Evolutionary conservation across 2,113 vertebrate species (phyloP).

Genomic region (Mungos mungo): DNA sequence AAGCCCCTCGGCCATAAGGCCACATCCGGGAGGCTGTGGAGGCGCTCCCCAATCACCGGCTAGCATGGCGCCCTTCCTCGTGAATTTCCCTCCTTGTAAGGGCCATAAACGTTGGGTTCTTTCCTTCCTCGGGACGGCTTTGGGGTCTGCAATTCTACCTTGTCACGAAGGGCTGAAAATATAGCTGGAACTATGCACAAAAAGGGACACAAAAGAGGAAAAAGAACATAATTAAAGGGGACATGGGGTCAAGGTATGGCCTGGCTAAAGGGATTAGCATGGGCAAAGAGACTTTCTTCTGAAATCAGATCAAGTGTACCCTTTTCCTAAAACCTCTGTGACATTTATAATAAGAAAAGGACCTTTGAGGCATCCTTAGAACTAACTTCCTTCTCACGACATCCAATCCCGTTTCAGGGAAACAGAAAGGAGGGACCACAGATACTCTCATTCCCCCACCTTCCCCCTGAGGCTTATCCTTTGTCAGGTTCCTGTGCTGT

Average conservation of each 20-base stretch:
- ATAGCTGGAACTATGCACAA: rapidly evolving
- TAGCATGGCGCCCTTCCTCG: rapidly evolving
- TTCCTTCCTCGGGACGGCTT: background rate
- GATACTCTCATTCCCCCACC: background rate
- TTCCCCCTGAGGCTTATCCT: background rate
- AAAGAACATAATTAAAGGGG: background rate
- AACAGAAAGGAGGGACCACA: background rate
- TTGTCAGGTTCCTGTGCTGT: background rate
- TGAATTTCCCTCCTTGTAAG: background rate
- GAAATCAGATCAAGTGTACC: background rate
- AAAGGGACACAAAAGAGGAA: background rate
- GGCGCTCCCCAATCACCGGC: background rate
- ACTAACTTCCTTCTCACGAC: background rate
- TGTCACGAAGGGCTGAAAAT: background rate
- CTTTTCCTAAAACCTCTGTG: background rate
- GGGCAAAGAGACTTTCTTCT: background rate
- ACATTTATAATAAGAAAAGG: background rate
- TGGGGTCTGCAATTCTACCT: background rate
- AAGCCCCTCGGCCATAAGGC: background rate
- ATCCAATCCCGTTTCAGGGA: background rate
- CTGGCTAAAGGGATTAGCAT: background rate
- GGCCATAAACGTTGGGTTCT: rapidly evolving
- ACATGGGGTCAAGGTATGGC: background rate
- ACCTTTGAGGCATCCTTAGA: background rate
- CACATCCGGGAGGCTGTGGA: background rate